A percentile compares a stretch with the other conserved stretches of the same genome.
Conservation (phyloP, 2,888 invertebrate genomes). For the Eledona agricola region DNA sequence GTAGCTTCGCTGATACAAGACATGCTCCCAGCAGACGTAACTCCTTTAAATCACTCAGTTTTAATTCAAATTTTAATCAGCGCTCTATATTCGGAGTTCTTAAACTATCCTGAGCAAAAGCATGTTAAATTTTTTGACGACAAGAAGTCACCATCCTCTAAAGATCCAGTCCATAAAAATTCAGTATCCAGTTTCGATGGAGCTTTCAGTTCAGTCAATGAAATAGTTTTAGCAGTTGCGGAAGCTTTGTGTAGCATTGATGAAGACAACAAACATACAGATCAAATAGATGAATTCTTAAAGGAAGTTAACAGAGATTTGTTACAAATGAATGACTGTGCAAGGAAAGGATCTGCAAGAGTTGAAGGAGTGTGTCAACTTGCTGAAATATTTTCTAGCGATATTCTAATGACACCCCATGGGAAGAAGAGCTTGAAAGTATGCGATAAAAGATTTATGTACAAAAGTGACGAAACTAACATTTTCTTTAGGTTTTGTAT, state of each 20-base stretch:
- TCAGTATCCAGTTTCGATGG: conserved; percentile 50
- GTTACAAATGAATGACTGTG: conserved; percentile 52
- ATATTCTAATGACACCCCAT: conserved; percentile 69
- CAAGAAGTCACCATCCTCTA: conserved; percentile 1
- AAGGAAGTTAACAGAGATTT: conserved; percentile 61
- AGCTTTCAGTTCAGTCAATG: conserved; percentile 49
- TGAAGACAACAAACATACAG: conserved; percentile 81
- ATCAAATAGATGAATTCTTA: conserved; percentile 74
- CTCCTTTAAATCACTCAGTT: conserved; percentile 75
- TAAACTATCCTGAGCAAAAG: conserved; percentile 64
- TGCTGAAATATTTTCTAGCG: conserved; percentile 69
- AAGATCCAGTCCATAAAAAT: conserved; percentile 34
- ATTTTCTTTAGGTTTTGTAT: conserved; percentile 68
- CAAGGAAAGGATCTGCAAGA: conserved; percentile 57
- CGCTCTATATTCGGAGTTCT: conserved; percentile 73
- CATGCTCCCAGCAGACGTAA: conserved; percentile 74
- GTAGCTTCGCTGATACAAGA: conserved; percentile 70
- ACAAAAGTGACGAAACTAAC: not conserved
- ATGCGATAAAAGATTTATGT: too few relatives aligned
- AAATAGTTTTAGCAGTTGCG: conserved; percentile 75
- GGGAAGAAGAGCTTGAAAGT: conserved; percentile 68
- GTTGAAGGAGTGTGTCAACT: conserved; percentile 64
- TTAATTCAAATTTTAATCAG: conserved; percentile 77
- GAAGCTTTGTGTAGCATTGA: conserved; percentile 83
- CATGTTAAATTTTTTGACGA: conserved; percentile 44